Evolutionary conservation across 1,140 invertebrate genomes (phyloP).

Genomic region (Drosophila burlai): DNA sequence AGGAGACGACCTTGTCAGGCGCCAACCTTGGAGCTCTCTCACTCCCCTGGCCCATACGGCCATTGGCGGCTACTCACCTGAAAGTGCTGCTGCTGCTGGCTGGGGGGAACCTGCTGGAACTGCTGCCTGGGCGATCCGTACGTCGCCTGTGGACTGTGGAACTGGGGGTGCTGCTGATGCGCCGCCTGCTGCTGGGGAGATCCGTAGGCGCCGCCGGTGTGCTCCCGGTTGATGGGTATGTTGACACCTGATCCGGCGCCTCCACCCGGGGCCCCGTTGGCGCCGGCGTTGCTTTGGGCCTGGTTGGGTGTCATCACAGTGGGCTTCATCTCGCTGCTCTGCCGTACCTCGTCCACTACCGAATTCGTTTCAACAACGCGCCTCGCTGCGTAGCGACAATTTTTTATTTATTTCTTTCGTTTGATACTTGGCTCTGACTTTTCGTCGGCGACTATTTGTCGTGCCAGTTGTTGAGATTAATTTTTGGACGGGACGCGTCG

Average conservation of each 20-base stretch:
- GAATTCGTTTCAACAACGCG: constrained; percentile 29
- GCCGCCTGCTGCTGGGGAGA: constrained; percentile 46
- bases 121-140: constrained; percentile 67
- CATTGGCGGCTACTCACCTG: constrained; percentile 65
- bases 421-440: constrained; percentile 35
- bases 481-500: constrained; percentile 32
- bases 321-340: constrained; percentile 69
- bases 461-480: constrained; percentile 40
- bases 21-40: constrained; percentile 49
- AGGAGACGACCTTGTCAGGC: constrained; percentile 50
- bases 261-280: constrained; percentile 16
- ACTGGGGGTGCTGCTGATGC: constrained; percentile 45
- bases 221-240: constrained; percentile 79
- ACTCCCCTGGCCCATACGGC: not conserved
- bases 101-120: constrained; percentile 62
- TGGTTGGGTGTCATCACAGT: constrained; percentile 79
- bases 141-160: constrained; percentile 44
- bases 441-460: constrained; percentile 40
- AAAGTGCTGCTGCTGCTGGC: constrained; percentile 76
- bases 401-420: constrained; percentile 52
- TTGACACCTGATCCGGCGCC: constrained; percentile 54
- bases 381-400: constrained; percentile 54
- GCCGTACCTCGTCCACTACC: constrained; percentile 31
- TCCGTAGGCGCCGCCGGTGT: constrained; percentile 42
- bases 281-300: constrained; percentile 35